Percentiles rank a stretch among this genome's conserved stretches.
These are phyloP conservation scores for Dysmachus trigonus DNA, from an alignment of 2,888 invertebrate species.

Conservation along the genomic window DNA sequence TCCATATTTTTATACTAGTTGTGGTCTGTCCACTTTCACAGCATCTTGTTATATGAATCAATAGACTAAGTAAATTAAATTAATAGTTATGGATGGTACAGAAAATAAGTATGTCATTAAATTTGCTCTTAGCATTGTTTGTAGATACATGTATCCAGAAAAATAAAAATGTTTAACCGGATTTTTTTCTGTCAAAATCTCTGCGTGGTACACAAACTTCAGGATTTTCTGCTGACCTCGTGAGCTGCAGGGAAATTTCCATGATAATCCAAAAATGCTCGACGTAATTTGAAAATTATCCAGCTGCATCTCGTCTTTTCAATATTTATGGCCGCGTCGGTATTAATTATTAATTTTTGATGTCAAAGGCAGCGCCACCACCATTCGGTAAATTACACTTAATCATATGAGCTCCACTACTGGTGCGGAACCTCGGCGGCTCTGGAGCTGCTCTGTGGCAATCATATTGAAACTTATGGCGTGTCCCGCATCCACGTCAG, in stretches of 20 bases:
- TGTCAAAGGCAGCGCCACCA: slow-evolving; percentile 12
- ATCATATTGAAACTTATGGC: slow-evolving; percentile 19
- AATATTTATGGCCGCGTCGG: neutral
- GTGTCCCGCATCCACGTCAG: slow-evolving; percentile 21
- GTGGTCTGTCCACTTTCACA: too few species aligned
- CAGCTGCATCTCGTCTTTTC: slow-evolving; percentile 3
- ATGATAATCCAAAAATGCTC: neutral
- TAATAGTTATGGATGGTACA: too few species aligned
- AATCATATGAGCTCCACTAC: slow-evolving; percentile 6
- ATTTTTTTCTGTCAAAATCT: neutral
- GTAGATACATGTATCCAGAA: neutral
- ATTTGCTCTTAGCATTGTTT: too few species aligned
- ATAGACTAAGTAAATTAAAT: too few species aligned
- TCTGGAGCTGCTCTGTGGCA: neutral
- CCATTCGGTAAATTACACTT: slow-evolving; percentile 9
- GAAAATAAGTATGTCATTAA: too few species aligned
- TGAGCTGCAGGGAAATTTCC: neutral
- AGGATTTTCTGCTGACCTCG: neutral
- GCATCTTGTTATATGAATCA: too few species aligned
- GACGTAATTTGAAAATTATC: neutral
- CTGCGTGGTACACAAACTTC: neutral
- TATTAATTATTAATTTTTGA: slow-evolving; percentile 16
- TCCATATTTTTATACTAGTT: too few species aligned
- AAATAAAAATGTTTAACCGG: neutral
- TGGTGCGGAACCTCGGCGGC: neutral